Conservation (phyloP, 2,888 invertebrate species). For the Xylota sylvarum region DNA sequence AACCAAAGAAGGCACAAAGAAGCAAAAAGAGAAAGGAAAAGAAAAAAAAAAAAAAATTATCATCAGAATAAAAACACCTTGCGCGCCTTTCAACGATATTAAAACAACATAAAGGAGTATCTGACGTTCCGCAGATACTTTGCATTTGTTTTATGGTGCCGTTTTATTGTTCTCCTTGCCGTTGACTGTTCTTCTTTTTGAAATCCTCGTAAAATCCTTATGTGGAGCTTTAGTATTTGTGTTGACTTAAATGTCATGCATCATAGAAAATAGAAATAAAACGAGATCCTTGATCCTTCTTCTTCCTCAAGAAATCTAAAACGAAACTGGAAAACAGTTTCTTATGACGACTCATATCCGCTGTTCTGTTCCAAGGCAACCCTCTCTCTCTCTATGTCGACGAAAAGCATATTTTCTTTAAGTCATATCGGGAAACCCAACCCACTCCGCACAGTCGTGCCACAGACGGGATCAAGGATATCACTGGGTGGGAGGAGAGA, state of each 20-base stretch:
- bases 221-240: constrained; percentile 21
- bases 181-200: constrained; percentile 19
- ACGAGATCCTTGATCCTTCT: constrained; percentile 48
- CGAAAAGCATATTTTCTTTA: constrained; percentile 44
- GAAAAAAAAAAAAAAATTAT: constrained; percentile 41
- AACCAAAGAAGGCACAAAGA: neutral
- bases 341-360: constrained; percentile 51
- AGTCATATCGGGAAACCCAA: constrained; percentile 22
- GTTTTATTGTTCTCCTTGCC: constrained; percentile 51
- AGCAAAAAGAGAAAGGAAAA: neutral
- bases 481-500: constrained; percentile 6
- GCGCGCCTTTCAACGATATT: constrained; percentile 65
- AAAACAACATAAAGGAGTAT: constrained; percentile 71
- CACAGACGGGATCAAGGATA: constrained; percentile 57
- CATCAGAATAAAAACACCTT: constrained; percentile 71
- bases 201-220: constrained; percentile 52
- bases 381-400: neutral
- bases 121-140: constrained; percentile 72
- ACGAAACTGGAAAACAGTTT: constrained; percentile 55
- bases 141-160: constrained; percentile 71
- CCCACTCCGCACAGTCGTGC: constrained; percentile 2
- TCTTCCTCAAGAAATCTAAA: constrained; percentile 9
- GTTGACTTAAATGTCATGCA: constrained; percentile 55
- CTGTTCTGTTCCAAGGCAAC: constrained; percentile 19
- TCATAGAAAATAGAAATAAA: constrained; percentile 68